Percentiles rank a stretch among this genome's conserved stretches.
These are phyloP conservation scores for Galeopsomyia nigrocyanea DNA, from an alignment of 2,888 invertebrate species.

Conservation along the genomic window DNA sequence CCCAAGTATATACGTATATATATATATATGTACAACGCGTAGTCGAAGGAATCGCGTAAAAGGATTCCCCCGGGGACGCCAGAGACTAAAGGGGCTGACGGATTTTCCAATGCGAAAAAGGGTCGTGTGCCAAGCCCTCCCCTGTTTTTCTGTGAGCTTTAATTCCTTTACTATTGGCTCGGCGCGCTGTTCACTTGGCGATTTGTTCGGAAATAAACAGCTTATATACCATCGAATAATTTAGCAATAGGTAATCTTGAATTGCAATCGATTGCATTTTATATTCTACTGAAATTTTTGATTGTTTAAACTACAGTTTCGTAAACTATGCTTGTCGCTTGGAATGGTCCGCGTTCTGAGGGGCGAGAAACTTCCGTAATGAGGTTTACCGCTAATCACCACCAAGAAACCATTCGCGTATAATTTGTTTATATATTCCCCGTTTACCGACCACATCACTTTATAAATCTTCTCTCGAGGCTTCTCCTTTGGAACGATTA, in stretches of 20 bases:
- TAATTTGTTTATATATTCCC: constrained; percentile 64
- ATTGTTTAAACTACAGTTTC: too few species aligned
- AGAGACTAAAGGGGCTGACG: constrained; percentile 12
- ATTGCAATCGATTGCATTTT: too few species aligned
- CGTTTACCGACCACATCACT: constrained; percentile 46
- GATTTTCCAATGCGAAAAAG: constrained; percentile 25
- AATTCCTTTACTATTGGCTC: too few species aligned
- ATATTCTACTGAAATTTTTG: too few species aligned
- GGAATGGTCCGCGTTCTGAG: constrained; percentile 16
- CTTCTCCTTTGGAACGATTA: too few species aligned
- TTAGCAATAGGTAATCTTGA: too few species aligned
- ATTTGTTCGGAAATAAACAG: not conserved
- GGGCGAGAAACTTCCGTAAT: constrained; percentile 60
- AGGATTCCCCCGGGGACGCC: constrained; percentile 23
- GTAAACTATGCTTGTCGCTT: too few species aligned
- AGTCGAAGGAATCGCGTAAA: constrained; percentile 21
- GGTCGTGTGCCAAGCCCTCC: not conserved
- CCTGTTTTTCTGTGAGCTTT: not conserved
- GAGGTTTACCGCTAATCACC: constrained; percentile 65
- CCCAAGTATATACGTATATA: too few species aligned
- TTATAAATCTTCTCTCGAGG: too few species aligned
- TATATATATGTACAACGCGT: too few species aligned
- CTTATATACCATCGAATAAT: too few species aligned
- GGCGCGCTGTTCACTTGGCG: too few species aligned
- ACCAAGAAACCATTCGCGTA: constrained; percentile 64